phyloP scores from a whole-genome alignment of 2,113 vertebrate genomes.

The Eptesicus fuscus region DNA sequence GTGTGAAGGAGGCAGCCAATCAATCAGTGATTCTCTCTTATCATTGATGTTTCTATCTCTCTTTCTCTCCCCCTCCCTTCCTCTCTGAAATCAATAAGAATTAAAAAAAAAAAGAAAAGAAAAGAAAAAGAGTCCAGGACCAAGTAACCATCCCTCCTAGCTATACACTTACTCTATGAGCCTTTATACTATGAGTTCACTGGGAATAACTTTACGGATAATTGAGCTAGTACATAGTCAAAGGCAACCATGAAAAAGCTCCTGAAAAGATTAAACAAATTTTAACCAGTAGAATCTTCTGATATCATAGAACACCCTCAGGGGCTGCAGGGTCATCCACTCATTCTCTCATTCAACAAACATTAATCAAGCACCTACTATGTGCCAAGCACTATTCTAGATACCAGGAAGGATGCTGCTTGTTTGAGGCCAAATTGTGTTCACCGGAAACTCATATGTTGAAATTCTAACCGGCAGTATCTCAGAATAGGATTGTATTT shows the following conservation, averaged over 20 bases:
- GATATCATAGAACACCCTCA: neutral
- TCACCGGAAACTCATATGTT: neutral
- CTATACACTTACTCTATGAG: neutral
- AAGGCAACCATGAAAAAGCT: neutral
- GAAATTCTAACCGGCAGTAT: neutral
- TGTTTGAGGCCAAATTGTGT: neutral
- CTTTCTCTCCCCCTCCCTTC: too few relatives aligned
- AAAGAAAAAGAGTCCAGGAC: neutral
- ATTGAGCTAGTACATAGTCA: neutral
- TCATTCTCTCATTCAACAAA: neutral
- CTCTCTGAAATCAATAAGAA: too few relatives aligned
- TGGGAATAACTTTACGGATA: neutral
- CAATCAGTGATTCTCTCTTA: too few relatives aligned
- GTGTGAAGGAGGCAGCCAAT: too few relatives aligned
- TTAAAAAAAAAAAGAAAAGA: neutral
- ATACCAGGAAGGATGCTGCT: neutral
- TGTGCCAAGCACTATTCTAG: neutral
- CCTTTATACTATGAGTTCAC: neutral
- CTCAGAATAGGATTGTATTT: neutral
- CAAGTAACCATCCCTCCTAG: neutral
- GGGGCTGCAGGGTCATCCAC: neutral
- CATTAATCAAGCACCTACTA: neutral
- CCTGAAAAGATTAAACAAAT: neutral
- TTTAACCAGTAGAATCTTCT: neutral
- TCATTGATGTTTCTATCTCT: too few relatives aligned